Evolutionary conservation across 2,888 invertebrate genomes (phyloP), one percentile per base, ranked within the genome.

Genomic region (Cheilosia urbana): DNA sequence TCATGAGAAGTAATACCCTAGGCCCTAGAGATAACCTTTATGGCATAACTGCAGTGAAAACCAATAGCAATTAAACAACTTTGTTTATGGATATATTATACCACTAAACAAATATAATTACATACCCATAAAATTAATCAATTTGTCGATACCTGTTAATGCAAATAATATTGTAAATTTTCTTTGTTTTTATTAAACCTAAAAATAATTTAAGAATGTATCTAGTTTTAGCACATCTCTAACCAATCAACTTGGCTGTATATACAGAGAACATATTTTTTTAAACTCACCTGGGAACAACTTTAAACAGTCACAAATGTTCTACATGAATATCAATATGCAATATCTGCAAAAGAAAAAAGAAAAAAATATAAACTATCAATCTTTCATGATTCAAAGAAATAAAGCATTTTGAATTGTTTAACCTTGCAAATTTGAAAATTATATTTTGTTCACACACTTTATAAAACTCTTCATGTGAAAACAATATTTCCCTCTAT

Each of bases 61-160:
- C 7, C 30, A 5, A 27, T 30, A 30, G 30, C 30, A 30, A 9
- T 30, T 5, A 30, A 30, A 9, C 30, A 30, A 9, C 30, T 30
- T 30, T 9, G 2, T 30, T 30, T 7, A 30, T 30, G 27, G 7
- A 34, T 34, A 11, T 11, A 3, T 11, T 11, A 49, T 49, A 21
- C 17, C 1, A 21, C 13, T 24, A 13, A 24, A 24, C 13, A 49
- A 19, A 49, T 19, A 19, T 11, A 37, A 11, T 0, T 11, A 13
- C 37, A 37, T 3, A 11, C 9, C 49, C 11, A 19, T 24, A 13
- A 17, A 13, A 13, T 13, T 11, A 27, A 15, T 34, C 30, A 53
- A 72, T 72, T 72, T 72, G 72, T 72, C 72, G 72, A 72, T 72
- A 72, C 62, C 72, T 40, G 24, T 57, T 53, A 2, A 69, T 49